These are phyloP conservation scores for Notothenia rossii DNA, from an alignment of 2,113 vertebrate species.

Conservation along the genomic window DNA sequence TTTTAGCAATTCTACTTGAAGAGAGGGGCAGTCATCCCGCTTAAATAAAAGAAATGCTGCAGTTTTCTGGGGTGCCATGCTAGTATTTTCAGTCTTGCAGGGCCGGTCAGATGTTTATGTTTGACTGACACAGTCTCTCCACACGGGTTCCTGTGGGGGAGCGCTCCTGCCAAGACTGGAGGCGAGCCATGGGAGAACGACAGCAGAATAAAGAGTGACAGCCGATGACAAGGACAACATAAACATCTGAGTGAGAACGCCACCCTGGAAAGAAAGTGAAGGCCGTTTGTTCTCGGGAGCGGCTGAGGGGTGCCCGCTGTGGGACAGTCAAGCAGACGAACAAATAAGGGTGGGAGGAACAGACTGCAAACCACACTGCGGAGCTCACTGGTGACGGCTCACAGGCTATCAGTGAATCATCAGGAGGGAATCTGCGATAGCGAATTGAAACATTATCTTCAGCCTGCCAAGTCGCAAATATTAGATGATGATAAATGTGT, in stretches of 20 bases:
- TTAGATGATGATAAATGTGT: slow-evolving; percentile 23
- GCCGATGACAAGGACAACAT: slow-evolving; percentile 58
- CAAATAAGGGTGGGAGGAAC: slow-evolving; percentile 22
- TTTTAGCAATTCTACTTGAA: slow-evolving; percentile 4
- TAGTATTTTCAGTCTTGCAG: slow-evolving; percentile 69
- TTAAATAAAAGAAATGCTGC: slow-evolving; percentile 3
- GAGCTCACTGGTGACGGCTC: slow-evolving; percentile 10
- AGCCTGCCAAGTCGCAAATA: slow-evolving; percentile 24
- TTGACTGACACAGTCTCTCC: slow-evolving; percentile 56
- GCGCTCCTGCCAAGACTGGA: slow-evolving; percentile 58
- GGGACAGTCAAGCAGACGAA: slow-evolving; percentile 57
- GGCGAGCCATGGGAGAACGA: slow-evolving; percentile 64
- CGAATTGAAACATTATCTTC: not conserved
- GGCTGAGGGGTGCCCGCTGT: slow-evolving; percentile 44
- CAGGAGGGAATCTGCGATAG: not conserved
- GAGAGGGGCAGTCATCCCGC: not conserved
- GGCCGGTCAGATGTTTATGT: slow-evolving; percentile 76
- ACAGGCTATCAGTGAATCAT: slow-evolving; percentile 7
- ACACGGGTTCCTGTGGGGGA: slow-evolving; percentile 64
- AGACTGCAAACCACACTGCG: slow-evolving; percentile 54
- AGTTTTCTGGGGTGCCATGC: slow-evolving; percentile 53
- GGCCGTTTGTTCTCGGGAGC: slow-evolving; percentile 62
- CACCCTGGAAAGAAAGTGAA: slow-evolving; percentile 74
- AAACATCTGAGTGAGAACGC: slow-evolving; percentile 77
- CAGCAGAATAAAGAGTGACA: slow-evolving; percentile 59